Conservation (phyloP, 30 jellyfish, hydroid and myxozoan species). For the Hydractinia echinata region DNA sequence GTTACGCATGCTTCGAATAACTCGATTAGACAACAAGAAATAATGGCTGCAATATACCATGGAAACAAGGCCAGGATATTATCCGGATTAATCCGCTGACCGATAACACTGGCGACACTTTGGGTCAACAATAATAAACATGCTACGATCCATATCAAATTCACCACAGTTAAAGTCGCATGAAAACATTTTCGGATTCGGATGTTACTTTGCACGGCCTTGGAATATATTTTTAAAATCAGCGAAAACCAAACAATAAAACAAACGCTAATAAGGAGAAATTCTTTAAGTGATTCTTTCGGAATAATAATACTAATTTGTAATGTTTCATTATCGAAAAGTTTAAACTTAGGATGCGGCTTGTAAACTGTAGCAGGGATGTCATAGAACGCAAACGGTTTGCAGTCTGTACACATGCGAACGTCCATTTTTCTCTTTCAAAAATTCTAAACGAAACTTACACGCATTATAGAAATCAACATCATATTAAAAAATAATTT, state of each 20-base stretch:
- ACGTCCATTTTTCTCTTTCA: too few relatives aligned
- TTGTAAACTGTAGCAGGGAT: too few relatives aligned
- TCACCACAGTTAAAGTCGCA: not conserved
- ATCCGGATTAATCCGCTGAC: not conserved
- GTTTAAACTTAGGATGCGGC: too few relatives aligned
- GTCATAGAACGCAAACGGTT: too few relatives aligned
- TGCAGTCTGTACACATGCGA: too few relatives aligned
- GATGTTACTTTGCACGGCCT: not conserved
- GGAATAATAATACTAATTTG: not conserved
- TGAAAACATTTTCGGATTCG: not conserved
- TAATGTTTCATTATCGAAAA: not conserved
- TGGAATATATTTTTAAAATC: not conserved
- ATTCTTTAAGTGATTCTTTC: not conserved
- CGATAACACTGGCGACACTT: not conserved
- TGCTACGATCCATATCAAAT: not conserved
- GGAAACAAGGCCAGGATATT: not conserved
- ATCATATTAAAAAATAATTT: too few relatives aligned
- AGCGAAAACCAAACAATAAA: not conserved
- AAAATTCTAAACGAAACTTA: too few relatives aligned
- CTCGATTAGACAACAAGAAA: not conserved
- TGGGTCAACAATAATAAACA: not conserved
- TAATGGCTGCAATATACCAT: slow-evolving; percentile 5
- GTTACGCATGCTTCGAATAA: not conserved
- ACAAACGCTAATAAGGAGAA: not conserved
- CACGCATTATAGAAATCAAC: too few relatives aligned